Base-by-base conservation (phyloP, 2,113 vertebrate species). In the Labeo rohita region DNA sequence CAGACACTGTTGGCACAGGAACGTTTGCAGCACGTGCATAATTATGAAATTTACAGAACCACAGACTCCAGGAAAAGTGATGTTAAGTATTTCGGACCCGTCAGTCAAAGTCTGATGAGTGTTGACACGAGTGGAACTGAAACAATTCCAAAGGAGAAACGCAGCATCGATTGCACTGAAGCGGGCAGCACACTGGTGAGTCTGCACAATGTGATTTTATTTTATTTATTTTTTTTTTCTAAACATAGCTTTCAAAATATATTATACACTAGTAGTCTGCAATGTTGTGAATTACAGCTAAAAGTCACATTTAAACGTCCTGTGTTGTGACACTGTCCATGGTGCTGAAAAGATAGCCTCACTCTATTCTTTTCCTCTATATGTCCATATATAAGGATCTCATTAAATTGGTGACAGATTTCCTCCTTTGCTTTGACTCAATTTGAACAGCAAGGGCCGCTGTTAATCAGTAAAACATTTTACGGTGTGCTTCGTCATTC, bases 61-160 rank as follows among this genome's bases (percentile, higher is more conserved):
- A 94, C 94, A 0, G 95, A 96, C 88, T 96, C 95, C 0, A 93
- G 91, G 83, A 95, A 94, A 87, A 95, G 95, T 84, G 86, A 89
- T 9, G 0, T 43, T 13, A 89, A 77, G 36, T 86, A 84, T 34
- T 8, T 84, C 49, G 80, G 75, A 54, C 86, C 86, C 49, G 36
- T 49, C 52, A 85, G 84, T 72, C 84, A 85, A 56, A 85, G 78
- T 84, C 56, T 84, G 56, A 49, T 65, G 39, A 84, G 72, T 74
- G 83, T 76, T 47, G 83, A 76, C 8, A 15, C 8, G 1, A 75
- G 50, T 50, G 83, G 72, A 76, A 47, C 52, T 9, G 54, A 59
- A 56, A 75, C 52, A 11, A 39, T 49, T 18, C 56, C 36, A 10
- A 66, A 75, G 8, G 72, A 63, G 83, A 47, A 11, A 36, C 70